Conservation (phyloP, 2,113 vertebrate genomes). For the Protobothrops mucrosquamatus region DNA sequence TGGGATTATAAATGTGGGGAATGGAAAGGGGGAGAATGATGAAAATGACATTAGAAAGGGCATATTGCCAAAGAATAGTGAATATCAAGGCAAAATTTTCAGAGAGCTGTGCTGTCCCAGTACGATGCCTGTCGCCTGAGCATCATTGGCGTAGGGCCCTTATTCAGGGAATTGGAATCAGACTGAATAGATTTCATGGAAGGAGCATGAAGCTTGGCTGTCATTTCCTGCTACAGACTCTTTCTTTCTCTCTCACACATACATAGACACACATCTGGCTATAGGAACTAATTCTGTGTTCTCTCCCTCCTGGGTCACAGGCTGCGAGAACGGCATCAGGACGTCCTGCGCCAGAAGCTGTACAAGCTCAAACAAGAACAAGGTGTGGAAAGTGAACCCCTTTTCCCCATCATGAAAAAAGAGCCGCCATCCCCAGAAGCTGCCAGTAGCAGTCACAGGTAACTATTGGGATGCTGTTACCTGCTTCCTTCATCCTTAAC, state of each 20-base stretch:
- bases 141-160: not conserved
- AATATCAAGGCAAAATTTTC: not conserved
- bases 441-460: conserved; percentile 51
- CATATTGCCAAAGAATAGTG: not conserved
- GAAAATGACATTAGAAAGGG: not conserved
- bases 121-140: not conserved
- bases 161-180: not conserved
- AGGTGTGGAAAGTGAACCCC: conserved; percentile 90
- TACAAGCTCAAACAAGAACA: conserved; percentile 98
- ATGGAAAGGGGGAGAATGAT: not conserved
- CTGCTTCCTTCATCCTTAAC: not conserved
- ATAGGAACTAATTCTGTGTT: not conserved
- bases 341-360: conserved; percentile 93
- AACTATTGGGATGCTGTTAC: not conserved
- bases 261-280: not conserved
- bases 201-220: not conserved
- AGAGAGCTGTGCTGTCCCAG: not conserved
- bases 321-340: conserved; percentile 93
- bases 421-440: conserved; percentile 65
- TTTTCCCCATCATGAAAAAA: conserved; percentile 91
- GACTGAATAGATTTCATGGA: not conserved
- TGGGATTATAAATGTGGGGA: not conserved
- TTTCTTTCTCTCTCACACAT: not conserved
- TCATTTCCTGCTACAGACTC: no score
- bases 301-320: conserved; percentile 55